Conservation (phyloP, 2,797 vertebrate species). For the Uromys caudimaculatus region DNA sequence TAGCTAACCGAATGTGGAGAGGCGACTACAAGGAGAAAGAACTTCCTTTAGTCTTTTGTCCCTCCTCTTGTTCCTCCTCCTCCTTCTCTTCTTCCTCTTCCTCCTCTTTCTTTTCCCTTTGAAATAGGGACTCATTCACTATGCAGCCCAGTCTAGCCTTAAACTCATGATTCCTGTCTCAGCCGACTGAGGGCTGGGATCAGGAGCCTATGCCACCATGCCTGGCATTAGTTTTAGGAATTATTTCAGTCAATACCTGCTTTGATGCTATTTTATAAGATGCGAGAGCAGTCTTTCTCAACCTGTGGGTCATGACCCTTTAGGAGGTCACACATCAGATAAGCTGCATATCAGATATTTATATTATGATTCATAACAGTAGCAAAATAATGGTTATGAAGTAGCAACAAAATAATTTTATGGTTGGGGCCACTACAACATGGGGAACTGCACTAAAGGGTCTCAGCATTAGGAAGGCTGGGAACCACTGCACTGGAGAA, state of each 20-base stretch:
- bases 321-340: not conserved
- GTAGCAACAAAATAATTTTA: not conserved
- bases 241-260: constrained; percentile 2
- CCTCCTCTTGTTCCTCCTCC: too few species aligned
- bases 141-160: not conserved
- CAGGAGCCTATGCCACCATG: not conserved
- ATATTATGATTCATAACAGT: not conserved
- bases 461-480: not conserved
- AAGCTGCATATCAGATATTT: not conserved
- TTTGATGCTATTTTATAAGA: constrained; percentile 54
- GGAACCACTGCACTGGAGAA: not conserved
- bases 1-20: not conserved
- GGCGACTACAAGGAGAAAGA: not conserved
- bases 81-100: not conserved
- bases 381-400: not conserved
- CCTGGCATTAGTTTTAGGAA: not conserved
- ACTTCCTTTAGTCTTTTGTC: not conserved
- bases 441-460: too few species aligned
- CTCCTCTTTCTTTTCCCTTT: not conserved
- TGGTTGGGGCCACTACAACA: not conserved
- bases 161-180: not conserved
- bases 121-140: not conserved
- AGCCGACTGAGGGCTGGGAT: not conserved
- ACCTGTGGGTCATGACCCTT: not conserved
- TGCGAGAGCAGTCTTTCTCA: not conserved